Evolutionary conservation across 2,797 vertebrate species (phyloP).

Genomic region (Phalloptychus januarius): DNA sequence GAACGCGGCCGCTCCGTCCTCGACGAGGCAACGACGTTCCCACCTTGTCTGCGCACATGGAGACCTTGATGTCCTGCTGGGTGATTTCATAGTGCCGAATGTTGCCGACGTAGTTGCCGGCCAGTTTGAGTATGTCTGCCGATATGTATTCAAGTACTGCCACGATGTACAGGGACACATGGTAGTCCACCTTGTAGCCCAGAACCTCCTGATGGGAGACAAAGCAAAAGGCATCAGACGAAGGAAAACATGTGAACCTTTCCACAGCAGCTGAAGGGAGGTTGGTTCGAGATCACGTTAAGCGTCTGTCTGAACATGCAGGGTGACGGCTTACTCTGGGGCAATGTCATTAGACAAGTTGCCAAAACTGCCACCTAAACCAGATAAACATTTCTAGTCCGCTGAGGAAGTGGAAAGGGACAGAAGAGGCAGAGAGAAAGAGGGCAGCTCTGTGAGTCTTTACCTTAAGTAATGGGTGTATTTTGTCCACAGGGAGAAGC

Average conservation of each 20-base stretch:
- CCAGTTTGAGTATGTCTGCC: slow-evolving; percentile 97
- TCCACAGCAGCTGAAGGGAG: not conserved
- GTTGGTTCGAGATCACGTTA: not conserved
- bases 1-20: not conserved
- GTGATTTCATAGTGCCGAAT: slow-evolving; percentile 98
- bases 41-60: slow-evolving; percentile 99
- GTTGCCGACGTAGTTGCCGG: slow-evolving; percentile 98
- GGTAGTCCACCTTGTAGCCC: slow-evolving; percentile 97
- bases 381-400: slow-evolving; percentile 14
- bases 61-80: slow-evolving; percentile 99
- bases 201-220: slow-evolving; percentile 89
- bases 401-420: not conserved
- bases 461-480: slow-evolving; percentile 97
- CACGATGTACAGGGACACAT: slow-evolving; percentile 95
- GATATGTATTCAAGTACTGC: slow-evolving; percentile 99
- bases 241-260: not conserved
- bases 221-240: not conserved
- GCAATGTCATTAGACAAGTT: slow-evolving; percentile 16
- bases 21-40: slow-evolving; percentile 1
- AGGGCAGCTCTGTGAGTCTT: not conserved
- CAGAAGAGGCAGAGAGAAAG: not conserved
- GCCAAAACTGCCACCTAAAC: slow-evolving; percentile 21
- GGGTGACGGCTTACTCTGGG: not conserved
- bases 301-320: slow-evolving; percentile 14
- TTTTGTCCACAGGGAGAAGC: slow-evolving; percentile 97